A percentile compares a stretch with the other conserved stretches of the same genome.
phyloP scores from a whole-genome alignment of 2,888 invertebrate species.

The Agrilus cyanescens region DNA sequence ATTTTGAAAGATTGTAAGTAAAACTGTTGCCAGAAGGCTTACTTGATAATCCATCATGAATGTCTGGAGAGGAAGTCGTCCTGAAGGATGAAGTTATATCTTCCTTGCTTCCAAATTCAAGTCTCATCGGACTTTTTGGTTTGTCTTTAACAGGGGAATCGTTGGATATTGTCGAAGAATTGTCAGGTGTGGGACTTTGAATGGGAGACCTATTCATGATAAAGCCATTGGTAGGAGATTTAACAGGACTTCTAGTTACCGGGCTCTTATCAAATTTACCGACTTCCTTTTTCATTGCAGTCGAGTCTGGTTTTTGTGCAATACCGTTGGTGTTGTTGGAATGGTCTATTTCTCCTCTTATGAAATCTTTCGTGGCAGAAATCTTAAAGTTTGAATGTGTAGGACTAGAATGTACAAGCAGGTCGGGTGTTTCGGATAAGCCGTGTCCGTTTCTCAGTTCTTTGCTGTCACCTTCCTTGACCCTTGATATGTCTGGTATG shows the following conservation, averaged over 20 bases:
- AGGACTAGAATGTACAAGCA: conserved; percentile 35
- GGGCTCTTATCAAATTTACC: too few species aligned
- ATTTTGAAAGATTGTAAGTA: background rate
- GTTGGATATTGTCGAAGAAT: too few species aligned
- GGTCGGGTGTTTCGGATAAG: conserved; percentile 37
- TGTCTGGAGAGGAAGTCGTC: too few species aligned
- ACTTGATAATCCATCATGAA: background rate
- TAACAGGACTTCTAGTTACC: background rate
- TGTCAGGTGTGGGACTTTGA: too few species aligned
- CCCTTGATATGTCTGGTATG: conserved; percentile 32
- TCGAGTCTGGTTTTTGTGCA: background rate
- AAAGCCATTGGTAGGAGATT: conserved; percentile 12
- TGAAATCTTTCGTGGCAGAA: conserved; percentile 13
- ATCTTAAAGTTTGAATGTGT: conserved; percentile 11
- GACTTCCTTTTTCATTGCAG: too few species aligned
- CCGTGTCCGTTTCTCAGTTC: conserved; percentile 14
- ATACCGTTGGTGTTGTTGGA: conserved; percentile 9
- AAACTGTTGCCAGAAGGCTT: background rate
- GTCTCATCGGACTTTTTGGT: background rate
- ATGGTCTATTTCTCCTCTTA: conserved; percentile 15
- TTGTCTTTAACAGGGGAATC: too few species aligned
- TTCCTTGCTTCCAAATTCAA: conserved; percentile 14
- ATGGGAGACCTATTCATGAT: too few species aligned
- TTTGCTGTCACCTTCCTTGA: conserved; percentile 16
- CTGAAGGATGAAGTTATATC: conserved; percentile 5